phyloP scores from a whole-genome alignment of 2,797 vertebrate species.

The Hafferia zeledoni region DNA sequence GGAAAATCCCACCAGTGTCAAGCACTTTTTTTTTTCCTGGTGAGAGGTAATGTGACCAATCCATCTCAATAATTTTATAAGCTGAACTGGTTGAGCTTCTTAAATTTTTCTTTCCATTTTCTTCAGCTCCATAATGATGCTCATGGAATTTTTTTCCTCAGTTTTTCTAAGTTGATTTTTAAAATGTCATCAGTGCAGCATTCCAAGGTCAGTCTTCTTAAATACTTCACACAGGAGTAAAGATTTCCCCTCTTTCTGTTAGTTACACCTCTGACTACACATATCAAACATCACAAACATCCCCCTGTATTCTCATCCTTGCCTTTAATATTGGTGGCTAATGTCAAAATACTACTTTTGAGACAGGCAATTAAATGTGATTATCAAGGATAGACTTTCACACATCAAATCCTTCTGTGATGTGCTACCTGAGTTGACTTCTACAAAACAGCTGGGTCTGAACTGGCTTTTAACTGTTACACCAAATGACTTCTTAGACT shows the following conservation, averaged over 20 bases:
- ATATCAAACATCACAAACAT: neutral
- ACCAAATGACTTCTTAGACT: neutral
- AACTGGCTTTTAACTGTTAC: neutral
- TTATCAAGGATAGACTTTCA: neutral
- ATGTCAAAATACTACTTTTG: neutral
- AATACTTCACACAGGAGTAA: neutral
- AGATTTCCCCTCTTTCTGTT: neutral
- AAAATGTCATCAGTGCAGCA: neutral
- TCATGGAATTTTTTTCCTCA: accelerated
- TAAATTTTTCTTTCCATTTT: neutral
- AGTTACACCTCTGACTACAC: neutral
- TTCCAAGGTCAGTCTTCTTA: neutral
- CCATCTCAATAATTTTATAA: neutral
- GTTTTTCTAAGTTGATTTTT: neutral
- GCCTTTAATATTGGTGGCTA: neutral
- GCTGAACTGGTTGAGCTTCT: neutral
- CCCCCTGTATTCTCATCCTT: neutral
- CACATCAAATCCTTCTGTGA: neutral
- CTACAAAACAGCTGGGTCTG: neutral
- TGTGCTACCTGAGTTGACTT: neutral
- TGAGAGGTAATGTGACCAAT: neutral
- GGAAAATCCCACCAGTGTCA: neutral
- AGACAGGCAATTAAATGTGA: neutral
- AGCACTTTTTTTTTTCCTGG: accelerated
- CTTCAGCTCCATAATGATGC: neutral